A percentile compares a stretch with the other conserved stretches of the same genome.
Conservation (phyloP, 2,888 invertebrate species). For the Plutella xylostella region DNA sequence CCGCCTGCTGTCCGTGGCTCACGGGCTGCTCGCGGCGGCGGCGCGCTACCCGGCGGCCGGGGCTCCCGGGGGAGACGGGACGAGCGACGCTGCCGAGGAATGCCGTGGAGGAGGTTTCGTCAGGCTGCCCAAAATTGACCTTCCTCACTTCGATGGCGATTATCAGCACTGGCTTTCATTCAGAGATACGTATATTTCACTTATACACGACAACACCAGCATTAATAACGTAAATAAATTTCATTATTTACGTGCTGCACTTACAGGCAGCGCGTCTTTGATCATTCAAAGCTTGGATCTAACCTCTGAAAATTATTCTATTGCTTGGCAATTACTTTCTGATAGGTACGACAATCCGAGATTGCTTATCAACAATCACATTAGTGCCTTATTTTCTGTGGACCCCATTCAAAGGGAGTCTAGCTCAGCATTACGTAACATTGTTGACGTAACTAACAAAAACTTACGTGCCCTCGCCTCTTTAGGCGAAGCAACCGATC, state of each 20-base stretch:
- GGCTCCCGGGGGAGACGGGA: no score
- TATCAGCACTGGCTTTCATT: neutral
- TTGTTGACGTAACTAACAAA: constrained; percentile 19
- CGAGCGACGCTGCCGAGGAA: no score
- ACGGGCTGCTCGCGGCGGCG: no score
- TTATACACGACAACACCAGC: constrained; percentile 11
- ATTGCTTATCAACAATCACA: constrained; percentile 16
- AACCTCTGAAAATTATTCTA: constrained; percentile 13
- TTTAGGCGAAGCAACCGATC: constrained; percentile 17
- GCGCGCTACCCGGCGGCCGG: no score
- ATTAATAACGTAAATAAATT: constrained; percentile 19
- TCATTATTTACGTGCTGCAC: constrained; percentile 17
- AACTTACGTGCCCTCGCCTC: constrained; percentile 19
- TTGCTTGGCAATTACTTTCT: constrained; percentile 14
- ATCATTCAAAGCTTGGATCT: constrained; percentile 17
- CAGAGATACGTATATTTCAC: neutral
- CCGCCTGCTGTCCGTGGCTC: no score
- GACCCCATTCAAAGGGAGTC: neutral
- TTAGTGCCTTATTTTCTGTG: constrained; percentile 6
- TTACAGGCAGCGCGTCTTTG: constrained; percentile 20
- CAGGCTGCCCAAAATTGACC: neutral
- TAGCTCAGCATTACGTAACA: constrained; percentile 13
- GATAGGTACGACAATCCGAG: constrained; percentile 16
- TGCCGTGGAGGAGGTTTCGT: no score
- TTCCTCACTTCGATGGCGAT: neutral